Base-by-base conservation (phyloP, 1,140 invertebrate genomes). In the Scaptomyza hsui region DNA sequence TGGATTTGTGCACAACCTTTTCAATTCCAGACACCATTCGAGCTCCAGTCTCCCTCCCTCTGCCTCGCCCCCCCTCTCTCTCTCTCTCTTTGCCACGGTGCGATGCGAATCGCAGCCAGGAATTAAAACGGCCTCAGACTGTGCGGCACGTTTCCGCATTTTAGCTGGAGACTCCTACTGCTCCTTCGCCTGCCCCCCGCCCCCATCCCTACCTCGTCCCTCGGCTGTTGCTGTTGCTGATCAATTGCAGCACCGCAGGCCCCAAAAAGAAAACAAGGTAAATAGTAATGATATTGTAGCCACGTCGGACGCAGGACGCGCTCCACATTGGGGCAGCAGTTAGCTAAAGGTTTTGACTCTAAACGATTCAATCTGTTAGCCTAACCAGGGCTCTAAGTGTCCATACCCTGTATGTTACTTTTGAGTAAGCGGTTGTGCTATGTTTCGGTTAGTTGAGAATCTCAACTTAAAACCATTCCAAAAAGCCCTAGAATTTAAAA, bases 161-260 rank as follows among this genome's bases (percentile, higher is more conserved):
- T 89, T 55, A 18, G 6, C 13, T 13, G 12, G 13, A 41, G 39
- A 7, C 44, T 59, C 10, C 42, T 39, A 4, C 47, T 67, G 15
- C 29, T n/a, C 16, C 49, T 49, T 9, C 24, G 16, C 55, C 48
- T 41, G 49, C 52, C 39, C 42, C 42, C 68, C 21, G 47, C 44
- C n/a, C n/a, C n/a, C n/a, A n/a, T n/a, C n/a, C n/a, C n/a, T n/a
- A n/a, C n/a, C n/a, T n/a, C n/a, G n/a, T 37, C 2, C 29, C 21
- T 12, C 16, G 15, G 26, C 15, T 15, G n/a, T 44, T 55, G 35
- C 19, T 48, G 47, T 29, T 51, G 41, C 67, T 68, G 81, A 81
- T 88, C 83, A 82, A 88, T 86, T 85, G 74, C 78, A 63, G 51
- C 69, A 77, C 85, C 80, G 76, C 74, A 35, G 85, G 85, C 74